These are phyloP conservation scores for Agriopis leucophaearia DNA, from an alignment of 2,888 invertebrate genomes.

Conservation along the genomic window DNA sequence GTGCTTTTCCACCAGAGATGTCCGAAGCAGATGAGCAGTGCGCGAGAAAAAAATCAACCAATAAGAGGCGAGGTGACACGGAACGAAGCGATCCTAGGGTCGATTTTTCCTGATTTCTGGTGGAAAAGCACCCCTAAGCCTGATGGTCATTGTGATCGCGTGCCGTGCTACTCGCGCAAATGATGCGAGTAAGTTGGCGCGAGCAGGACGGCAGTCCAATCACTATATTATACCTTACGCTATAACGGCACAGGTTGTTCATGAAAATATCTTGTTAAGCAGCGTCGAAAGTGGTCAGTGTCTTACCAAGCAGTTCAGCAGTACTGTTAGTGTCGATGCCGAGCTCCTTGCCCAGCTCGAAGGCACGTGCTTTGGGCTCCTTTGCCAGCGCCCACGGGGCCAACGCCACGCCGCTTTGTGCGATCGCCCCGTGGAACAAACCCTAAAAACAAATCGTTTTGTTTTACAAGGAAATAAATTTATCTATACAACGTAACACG, in stretches of 20 bases:
- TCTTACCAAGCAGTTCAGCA: slow-evolving; percentile 82
- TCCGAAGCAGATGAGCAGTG: no score
- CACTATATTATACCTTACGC: background rate
- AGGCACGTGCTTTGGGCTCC: slow-evolving; percentile 81
- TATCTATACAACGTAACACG: background rate
- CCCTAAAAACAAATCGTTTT: slow-evolving; percentile 64
- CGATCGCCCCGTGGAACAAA: slow-evolving; percentile 88
- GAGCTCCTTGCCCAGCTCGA: slow-evolving; percentile 85
- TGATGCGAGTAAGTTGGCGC: no score
- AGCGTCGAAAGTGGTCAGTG: background rate
- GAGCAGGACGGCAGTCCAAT: background rate
- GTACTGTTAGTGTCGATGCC: slow-evolving; percentile 87
- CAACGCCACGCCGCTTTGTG: slow-evolving; percentile 87
- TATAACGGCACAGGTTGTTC: no score
- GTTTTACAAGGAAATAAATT: background rate
- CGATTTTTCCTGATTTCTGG: no score
- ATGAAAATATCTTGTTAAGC: background rate
- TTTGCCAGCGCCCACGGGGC: slow-evolving; percentile 88
- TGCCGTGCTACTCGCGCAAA: no score
- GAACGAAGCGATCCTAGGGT: no score
- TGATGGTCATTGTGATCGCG: no score
- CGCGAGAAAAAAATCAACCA: no score
- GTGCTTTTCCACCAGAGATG: no score
- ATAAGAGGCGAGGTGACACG: no score
- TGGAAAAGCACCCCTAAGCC: no score